Base-by-base conservation (phyloP, 2,888 invertebrate species). In the Eilema griseolum region DNA sequence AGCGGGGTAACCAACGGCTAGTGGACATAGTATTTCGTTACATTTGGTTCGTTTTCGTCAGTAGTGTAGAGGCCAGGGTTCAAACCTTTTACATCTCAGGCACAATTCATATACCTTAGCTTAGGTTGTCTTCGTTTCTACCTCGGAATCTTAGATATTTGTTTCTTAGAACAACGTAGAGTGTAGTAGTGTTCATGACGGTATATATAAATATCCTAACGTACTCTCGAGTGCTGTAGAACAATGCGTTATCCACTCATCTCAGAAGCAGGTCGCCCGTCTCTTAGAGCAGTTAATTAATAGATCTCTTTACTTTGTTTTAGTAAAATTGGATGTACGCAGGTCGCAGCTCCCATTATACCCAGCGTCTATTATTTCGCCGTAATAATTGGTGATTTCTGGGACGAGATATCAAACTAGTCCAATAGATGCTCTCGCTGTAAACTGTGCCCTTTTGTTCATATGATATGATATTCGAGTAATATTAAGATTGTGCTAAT, bases 221-320 rank as follows among this genome's bases (percentile, higher is more conserved):
- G 14, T 14, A 41, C n/a, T 41, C 28, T 60, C n/a, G n/a, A 28
- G 8, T 31, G 57, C 24, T 66, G 14, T 26, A 28, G 23, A 61
- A 31, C n/a, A 52, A 3, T 24, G 31, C 20, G 24, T 37, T 31
- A 63, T 31, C 26, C 66, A 77, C 79, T 67, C 10, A 70, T 80
- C 74, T 75, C 68, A 56, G 60, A 77, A 52, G 64, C 61, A 72
- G 66, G 61, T 66, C 65, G 69, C 66, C 64, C 67, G 69, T 72
- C 73, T 71, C 68, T 78, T 77, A 70, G 66, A 72, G 69, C 68
- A 61, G 65, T 67, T 77, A 80, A 80, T 77, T 73, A 77, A 80
- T 80, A 73, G 73, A 79, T 80, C 70, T 74, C 68, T 72, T 74
- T 72, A 77, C 70, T 80, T 81, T 70, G 77, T 72, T 79, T 67